phyloP scores from a whole-genome alignment of 2,888 invertebrate genomes.

The Polydrusus tereticollis region DNA sequence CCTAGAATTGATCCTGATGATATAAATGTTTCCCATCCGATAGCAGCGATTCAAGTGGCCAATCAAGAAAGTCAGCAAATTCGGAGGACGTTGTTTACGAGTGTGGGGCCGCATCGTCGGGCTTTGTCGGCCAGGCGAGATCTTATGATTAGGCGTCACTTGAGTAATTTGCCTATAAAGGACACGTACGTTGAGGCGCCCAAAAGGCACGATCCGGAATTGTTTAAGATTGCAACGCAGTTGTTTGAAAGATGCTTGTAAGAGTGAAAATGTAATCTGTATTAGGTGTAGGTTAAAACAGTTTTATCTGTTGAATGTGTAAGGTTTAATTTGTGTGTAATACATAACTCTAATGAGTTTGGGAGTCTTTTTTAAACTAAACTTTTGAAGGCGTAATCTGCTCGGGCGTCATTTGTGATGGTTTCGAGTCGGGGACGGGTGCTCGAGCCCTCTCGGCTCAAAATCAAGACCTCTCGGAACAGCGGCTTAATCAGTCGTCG shows the following conservation, averaged over 20 bases:
- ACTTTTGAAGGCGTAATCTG: too few species aligned
- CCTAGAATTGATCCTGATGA: conserved; percentile 54
- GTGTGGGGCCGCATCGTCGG: conserved; percentile 80
- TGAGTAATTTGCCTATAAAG: conserved; percentile 77
- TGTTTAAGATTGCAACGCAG: conserved; percentile 63
- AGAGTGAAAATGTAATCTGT: background rate
- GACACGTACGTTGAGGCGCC: conserved; percentile 68
- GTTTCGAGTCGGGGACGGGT: too few species aligned
- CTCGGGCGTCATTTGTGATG: too few species aligned
- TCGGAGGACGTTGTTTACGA: conserved; percentile 75
- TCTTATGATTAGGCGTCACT: conserved; percentile 77
- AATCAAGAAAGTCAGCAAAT: conserved; percentile 73
- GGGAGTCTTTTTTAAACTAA: background rate
- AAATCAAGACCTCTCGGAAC: too few species aligned
- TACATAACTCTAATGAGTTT: background rate
- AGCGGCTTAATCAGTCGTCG: too few species aligned
- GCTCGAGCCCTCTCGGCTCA: too few species aligned
- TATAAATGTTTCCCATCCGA: conserved; percentile 66
- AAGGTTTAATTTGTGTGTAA: background rate
- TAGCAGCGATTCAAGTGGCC: conserved; percentile 75
- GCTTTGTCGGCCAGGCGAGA: conserved; percentile 86
- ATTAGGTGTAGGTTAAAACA: background rate
- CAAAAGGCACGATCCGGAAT: conserved; percentile 64
- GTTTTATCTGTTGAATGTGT: background rate
- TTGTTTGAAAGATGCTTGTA: conserved; percentile 64